These are phyloP conservation scores for Dermolepida albohirtum DNA, from an alignment of 2,888 invertebrate species.

Conservation along the genomic window DNA sequence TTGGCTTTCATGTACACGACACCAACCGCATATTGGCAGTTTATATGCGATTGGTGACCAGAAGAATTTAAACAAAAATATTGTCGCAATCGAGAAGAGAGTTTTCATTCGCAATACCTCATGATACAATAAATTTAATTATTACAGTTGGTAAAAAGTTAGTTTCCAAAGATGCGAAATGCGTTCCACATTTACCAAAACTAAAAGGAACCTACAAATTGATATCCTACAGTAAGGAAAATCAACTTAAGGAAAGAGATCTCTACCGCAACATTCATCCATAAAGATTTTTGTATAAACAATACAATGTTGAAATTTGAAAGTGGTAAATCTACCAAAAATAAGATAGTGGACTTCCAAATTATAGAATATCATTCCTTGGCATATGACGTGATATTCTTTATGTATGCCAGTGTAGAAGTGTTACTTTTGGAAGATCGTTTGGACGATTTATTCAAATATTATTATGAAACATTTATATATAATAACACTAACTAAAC, in stretches of 20 bases:
- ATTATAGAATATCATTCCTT: conserved; percentile 66
- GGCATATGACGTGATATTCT: conserved; percentile 67
- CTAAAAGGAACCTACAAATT: conserved; percentile 14
- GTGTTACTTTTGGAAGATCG: conserved; percentile 60
- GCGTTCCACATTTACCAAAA: conserved; percentile 37
- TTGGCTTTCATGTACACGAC: conserved; percentile 69
- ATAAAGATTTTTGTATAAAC: conserved; percentile 71
- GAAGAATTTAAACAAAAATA: conserved; percentile 59
- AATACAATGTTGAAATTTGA: conserved; percentile 68
- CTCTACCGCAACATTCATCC: conserved; percentile 68
- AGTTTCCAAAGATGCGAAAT: conserved; percentile 6
- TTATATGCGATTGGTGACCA: too few species aligned
- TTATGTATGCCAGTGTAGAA: conserved; percentile 67
- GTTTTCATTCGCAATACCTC: conserved; percentile 1
- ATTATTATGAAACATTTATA: conserved; percentile 62
- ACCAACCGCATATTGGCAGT: conserved; percentile 66
- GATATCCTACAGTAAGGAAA: conserved; percentile 49
- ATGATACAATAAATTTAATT: neutral
- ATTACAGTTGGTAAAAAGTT: neutral
- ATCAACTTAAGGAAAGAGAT: conserved; percentile 53
- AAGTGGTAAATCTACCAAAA: conserved; percentile 44
- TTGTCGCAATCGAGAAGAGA: conserved; percentile 56
- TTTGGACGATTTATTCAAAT: conserved; percentile 64
- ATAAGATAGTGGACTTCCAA: conserved; percentile 72
- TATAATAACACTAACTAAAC: conserved; percentile 57